phyloP scores from a whole-genome alignment of 2,888 invertebrate genomes.

The Eupithecia dodoneata region DNA sequence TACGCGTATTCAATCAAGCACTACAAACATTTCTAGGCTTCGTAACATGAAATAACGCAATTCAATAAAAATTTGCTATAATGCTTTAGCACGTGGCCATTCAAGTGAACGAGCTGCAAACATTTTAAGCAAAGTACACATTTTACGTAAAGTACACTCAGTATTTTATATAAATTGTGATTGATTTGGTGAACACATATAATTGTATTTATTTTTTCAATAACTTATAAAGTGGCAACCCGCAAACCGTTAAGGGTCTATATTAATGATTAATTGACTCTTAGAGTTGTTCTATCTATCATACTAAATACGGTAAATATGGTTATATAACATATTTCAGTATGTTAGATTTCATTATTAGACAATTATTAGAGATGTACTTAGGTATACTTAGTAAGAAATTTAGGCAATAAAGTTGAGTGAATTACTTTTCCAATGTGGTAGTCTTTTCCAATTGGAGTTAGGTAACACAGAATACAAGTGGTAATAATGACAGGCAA shows the following conservation, averaged over 20 bases:
- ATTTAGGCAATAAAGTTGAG: neutral
- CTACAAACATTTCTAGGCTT: neutral
- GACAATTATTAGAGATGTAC: neutral
- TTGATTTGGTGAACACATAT: neutral
- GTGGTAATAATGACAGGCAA: neutral
- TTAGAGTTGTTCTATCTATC: neutral
- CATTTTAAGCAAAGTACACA: too few species aligned
- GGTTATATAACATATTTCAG: neutral
- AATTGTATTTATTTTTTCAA: too few species aligned
- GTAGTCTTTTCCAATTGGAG: neutral
- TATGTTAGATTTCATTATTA: conserved; percentile 1
- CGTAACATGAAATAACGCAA: neutral
- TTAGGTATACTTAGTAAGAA: neutral
- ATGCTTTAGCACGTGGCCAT: too few species aligned
- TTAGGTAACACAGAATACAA: neutral
- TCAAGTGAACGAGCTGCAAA: too few species aligned
- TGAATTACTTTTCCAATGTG: neutral
- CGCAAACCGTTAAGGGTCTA: neutral
- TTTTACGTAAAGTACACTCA: neutral
- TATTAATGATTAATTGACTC: neutral
- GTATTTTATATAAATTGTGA: neutral
- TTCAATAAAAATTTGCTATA: neutral
- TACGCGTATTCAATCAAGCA: neutral
- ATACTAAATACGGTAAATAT: neutral
- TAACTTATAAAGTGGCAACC: neutral